These are phyloP conservation scores for Slavum lentiscoides DNA, from an alignment of 2,888 invertebrate genomes.

Conservation along the genomic window DNA sequence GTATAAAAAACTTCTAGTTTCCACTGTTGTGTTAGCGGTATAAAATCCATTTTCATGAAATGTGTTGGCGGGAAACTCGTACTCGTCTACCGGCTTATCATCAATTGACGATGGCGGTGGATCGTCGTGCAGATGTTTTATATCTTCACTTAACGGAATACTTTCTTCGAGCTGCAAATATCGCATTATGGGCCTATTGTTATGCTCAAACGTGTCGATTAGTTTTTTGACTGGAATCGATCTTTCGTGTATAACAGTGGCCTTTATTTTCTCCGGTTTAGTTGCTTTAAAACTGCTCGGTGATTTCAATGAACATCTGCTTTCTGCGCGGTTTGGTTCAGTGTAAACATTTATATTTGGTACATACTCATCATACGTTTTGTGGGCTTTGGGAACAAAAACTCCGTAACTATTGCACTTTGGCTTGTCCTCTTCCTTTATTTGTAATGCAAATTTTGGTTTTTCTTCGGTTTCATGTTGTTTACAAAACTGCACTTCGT, in stretches of 20 bases:
- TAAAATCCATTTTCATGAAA: constrained; percentile 57
- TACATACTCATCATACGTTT: constrained; percentile 27
- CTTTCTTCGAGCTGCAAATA: constrained; percentile 62
- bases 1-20: constrained; percentile 58
- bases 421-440: neutral
- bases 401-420: constrained; percentile 7
- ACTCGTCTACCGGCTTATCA: neutral
- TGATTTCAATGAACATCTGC: constrained; percentile 57
- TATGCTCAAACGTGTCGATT: constrained; percentile 68
- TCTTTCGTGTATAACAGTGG: constrained; percentile 55
- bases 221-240: constrained; percentile 62
- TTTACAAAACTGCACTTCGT: too few relatives aligned
- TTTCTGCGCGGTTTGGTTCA: neutral
- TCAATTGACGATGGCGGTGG: neutral
- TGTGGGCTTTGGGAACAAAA: constrained; percentile 30
- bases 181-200: constrained; percentile 64
- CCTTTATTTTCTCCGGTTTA: constrained; percentile 36
- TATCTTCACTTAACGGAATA: constrained; percentile 34
- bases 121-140: constrained; percentile 32
- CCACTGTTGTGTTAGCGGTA: constrained; percentile 60
- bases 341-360: constrained; percentile 25
- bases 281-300: constrained; percentile 59
- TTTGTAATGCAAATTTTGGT: neutral
- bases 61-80: neutral
- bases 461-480: neutral